Base-by-base conservation (phyloP, 2,113 vertebrate genomes). In the Columbina picui region DNA sequence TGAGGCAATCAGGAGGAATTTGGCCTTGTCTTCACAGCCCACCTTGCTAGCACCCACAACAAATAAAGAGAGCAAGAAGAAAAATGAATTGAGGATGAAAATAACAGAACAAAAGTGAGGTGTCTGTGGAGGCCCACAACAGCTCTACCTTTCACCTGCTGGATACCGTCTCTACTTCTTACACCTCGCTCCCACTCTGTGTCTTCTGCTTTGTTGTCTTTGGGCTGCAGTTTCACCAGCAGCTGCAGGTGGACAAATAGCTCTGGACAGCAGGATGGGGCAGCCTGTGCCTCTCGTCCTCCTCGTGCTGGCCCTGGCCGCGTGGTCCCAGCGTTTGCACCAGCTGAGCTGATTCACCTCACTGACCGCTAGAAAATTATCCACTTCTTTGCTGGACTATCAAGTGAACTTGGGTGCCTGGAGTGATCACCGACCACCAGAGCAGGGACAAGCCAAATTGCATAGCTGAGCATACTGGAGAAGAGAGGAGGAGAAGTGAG, bases 321-420 rank as follows among this genome's bases (percentile, higher is more conserved):
- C 56, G 67, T 25, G 9, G 12, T 45, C 14, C 5, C 0, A 2
- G 41, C 0, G 0, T 77, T 73, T 60, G 34, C 53, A 55, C 6
- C 75, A 71, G 34, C 34, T n/a, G 38, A 41, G 26, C n/a, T 43
- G 38, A 55, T 73, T 60, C 38, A 41, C 10, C 61, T 89, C 34
- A 45, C 12, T 34, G 25, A 59, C 22, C 2, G 0, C 17, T 50
- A 63, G 57, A 49, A 92, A 83, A 83, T 41, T 14, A 41, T 26
- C 9, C 21, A 13, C 30, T 34, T 12, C 41, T 63, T 63, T 68
- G n/a, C 55, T n/a, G 22, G 14, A 30, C 83, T 73, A 36, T n/a
- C 29, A 36, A 41, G 21, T 8, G 36, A 26, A 14, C 20, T 65
- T 9, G 32, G 26, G 26, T 59, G 10, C 29, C 4, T 21, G 29